phyloP scores from a whole-genome alignment of 1,140 invertebrate genomes.

The Drosophila ficusphila region DNA sequence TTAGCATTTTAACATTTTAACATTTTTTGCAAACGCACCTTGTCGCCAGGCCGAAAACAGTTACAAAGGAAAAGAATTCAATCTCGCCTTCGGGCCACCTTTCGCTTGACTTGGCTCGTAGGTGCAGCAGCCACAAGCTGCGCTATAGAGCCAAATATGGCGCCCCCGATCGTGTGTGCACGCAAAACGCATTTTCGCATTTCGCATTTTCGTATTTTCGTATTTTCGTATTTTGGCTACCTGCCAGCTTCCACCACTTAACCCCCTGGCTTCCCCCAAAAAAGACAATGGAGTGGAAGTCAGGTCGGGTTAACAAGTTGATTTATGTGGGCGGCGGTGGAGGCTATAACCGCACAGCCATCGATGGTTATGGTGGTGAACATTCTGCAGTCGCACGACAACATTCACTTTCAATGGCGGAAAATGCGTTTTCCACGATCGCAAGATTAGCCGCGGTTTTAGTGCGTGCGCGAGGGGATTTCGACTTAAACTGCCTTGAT shows the following conservation, averaged over 20 bases:
- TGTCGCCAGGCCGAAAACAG: constrained; percentile 64
- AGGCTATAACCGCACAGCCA: constrained; percentile 34
- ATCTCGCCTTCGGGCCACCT: constrained; percentile 56
- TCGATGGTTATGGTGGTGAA: constrained; percentile 25
- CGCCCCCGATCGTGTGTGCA: constrained; percentile 68
- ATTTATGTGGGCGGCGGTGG: constrained; percentile 74
- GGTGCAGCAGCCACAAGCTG: constrained; percentile 66
- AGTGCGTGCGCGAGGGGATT: constrained; percentile 15
- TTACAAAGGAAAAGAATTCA: constrained; percentile 74
- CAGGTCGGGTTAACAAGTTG: constrained; percentile 56
- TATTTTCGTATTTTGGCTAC: constrained; percentile 63
- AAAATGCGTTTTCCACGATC: constrained; percentile 59
- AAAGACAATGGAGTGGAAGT: constrained; percentile 55
- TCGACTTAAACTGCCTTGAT: constrained; percentile 24
- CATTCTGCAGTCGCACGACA: constrained; percentile 54
- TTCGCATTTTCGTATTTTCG: constrained; percentile 68
- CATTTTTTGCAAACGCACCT: constrained; percentile 68
- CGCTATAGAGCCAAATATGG: constrained; percentile 67
- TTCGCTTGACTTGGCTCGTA: constrained; percentile 51
- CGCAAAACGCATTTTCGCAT: constrained; percentile 74
- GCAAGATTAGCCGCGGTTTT: constrained; percentile 32
- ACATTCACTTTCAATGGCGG: constrained; percentile 77
- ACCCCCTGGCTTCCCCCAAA: neutral
- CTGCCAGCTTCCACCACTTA: constrained; percentile 19
- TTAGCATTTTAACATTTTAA: constrained; percentile 80